Evolutionary conservation across 2,113 vertebrate species (phyloP), one percentile per base, ranked within the genome.

Genomic region (Diadophis punctatus): DNA sequence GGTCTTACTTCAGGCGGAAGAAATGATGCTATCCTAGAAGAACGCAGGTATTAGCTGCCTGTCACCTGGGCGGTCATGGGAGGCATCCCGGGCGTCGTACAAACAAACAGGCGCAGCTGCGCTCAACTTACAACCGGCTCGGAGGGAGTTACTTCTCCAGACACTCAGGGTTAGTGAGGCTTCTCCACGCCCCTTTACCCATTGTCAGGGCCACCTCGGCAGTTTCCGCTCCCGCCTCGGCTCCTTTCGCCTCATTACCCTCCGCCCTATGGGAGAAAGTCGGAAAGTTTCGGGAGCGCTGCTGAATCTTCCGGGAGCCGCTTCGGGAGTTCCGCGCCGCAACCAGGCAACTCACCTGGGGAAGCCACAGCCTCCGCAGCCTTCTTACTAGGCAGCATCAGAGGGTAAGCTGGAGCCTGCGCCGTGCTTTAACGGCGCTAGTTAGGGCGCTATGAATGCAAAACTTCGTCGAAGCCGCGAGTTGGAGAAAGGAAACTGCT

Each of bases 211-310:
- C 91, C 55, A 91, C 86, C 94, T 97, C 97, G 97, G 97, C 94
- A 93, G 94, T 95, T 97, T 98, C 97, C 97, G 97, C 60, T 89
- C 18, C 46, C 84, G 92, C 95, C 95, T 96, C 97, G 97, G 96
- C 95, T 86, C 46, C 46, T 93, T 93, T 96, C 96, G 96, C 90
- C 56, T 6, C 87, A 90, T 63, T 93, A 90, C 85, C 94, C 92
- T 74, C 94, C 86, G 94, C 93, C 90, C 91, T 88, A 22, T 92
- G 93, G 90, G 92, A 91, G 94, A 93, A 90, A 93, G 92, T 93
- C n/a, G 93, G 93, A n/a, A 30, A 93, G 51, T 55, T 92, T 89
- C 90, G 91, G 95, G 55, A 86, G 80, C 27, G 86, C 92, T 85
- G 87, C 88, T 12, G 90, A 90, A 43, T 86, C 91, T 95, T 94